Evolutionary conservation across 2,888 invertebrate species (phyloP).

Genomic region (Trichopria drosophilae): DNA sequence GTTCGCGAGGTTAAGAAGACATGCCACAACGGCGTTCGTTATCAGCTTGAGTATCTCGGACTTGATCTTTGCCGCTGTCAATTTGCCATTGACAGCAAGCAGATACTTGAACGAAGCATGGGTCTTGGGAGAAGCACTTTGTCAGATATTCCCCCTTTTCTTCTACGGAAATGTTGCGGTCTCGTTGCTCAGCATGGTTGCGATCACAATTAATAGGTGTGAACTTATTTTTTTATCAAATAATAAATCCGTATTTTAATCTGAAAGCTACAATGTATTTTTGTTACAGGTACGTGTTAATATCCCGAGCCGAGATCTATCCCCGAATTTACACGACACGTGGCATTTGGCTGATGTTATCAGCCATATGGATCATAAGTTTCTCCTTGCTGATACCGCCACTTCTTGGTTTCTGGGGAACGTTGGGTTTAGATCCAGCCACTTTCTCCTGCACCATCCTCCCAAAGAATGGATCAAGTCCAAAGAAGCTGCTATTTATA

Average conservation of each 20-base stretch:
- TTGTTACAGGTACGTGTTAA: slow-evolving; percentile 76
- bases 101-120: slow-evolving; percentile 81
- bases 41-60: slow-evolving; percentile 85
- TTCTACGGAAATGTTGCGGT: slow-evolving; percentile 90
- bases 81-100: slow-evolving; percentile 81
- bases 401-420: slow-evolving; percentile 81
- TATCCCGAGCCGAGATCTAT: slow-evolving; percentile 80
- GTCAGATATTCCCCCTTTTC: slow-evolving; percentile 83
- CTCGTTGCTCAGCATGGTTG: slow-evolving; percentile 84
- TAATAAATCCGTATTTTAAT: too few relatives aligned
- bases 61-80: slow-evolving; percentile 80
- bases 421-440: slow-evolving; percentile 74
- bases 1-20: slow-evolving; percentile 76
- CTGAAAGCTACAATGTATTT: too few relatives aligned
- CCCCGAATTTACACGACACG: slow-evolving; percentile 73
- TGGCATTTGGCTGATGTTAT: slow-evolving; percentile 76
- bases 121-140: slow-evolving; percentile 76
- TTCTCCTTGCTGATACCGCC: slow-evolving; percentile 71
- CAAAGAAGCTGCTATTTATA: slow-evolving; percentile 81
- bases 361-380: slow-evolving; percentile 75
- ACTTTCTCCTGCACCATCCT: slow-evolving; percentile 91
- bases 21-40: slow-evolving; percentile 87
- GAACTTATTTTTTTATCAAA: slow-evolving; percentile 33
- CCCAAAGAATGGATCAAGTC: slow-evolving; percentile 74
- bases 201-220: slow-evolving; percentile 85